phyloP scores from a whole-genome alignment of 2,888 invertebrate genomes.

The Coecobrya sp. region DNA sequence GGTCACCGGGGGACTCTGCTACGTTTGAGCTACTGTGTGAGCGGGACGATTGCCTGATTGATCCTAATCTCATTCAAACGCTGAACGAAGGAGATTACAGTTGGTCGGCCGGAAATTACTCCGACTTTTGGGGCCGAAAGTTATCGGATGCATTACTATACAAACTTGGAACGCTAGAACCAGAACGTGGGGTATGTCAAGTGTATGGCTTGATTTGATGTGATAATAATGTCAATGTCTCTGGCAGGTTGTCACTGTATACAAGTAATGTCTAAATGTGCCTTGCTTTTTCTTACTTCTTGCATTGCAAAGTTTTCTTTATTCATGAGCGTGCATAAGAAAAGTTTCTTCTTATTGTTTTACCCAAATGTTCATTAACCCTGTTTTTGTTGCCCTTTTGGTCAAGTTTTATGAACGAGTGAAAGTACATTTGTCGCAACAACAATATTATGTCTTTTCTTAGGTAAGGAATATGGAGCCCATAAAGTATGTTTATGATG shows the following conservation, averaged over 20 bases:
- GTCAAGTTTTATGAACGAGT: too few species aligned
- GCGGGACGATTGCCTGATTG: slow-evolving; percentile 92
- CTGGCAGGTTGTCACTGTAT: not conserved
- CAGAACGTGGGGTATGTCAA: slow-evolving; percentile 88
- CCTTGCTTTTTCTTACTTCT: too few species aligned
- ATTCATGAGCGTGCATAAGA: slow-evolving; percentile 39
- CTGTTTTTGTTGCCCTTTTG: too few species aligned
- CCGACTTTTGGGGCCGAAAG: slow-evolving; percentile 94
- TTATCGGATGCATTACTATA: slow-evolving; percentile 93
- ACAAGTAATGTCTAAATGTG: too few species aligned
- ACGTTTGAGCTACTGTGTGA: slow-evolving; percentile 91
- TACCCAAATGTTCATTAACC: not conserved
- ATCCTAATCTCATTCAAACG: slow-evolving; percentile 91
- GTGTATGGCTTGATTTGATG: not conserved
- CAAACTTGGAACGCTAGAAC: slow-evolving; percentile 91
- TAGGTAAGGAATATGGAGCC: slow-evolving; percentile 87
- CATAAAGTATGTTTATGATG: slow-evolving; percentile 89
- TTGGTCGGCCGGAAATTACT: slow-evolving; percentile 95
- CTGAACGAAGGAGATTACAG: slow-evolving; percentile 90
- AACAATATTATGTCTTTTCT: slow-evolving; percentile 17
- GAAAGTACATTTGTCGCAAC: too few species aligned
- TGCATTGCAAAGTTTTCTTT: not conserved
- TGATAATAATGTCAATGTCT: not conserved
- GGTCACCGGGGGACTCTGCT: slow-evolving; percentile 86
- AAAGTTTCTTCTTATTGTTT: not conserved